Evolutionary conservation across 2,888 invertebrate genomes (phyloP), one percentile per base, ranked within the genome.

Genomic region (Agrotis puta): DNA sequence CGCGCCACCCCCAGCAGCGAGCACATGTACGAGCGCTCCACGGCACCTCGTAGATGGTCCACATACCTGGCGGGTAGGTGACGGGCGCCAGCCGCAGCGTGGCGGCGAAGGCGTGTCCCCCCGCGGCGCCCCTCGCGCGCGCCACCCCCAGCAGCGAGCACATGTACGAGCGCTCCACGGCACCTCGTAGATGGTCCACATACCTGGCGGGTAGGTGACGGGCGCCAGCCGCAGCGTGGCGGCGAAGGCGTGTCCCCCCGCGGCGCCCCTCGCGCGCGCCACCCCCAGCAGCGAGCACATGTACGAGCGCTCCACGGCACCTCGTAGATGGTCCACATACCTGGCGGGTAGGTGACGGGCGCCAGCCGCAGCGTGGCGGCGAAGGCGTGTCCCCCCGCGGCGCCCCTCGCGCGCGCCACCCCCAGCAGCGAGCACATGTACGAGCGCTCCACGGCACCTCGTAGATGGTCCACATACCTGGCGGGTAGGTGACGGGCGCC

Each of bases 401-500:
- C 99, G 0, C 99, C 99, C 39, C 99, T 96, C 80, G 98, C 97
- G 87, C 98, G 98, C 90, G 99, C 98, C 85, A 99, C 98, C 86
- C 98, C 97, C 65, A 99, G 98, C 82, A 99, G 96, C 92, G 99
- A 98, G 43, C 98, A 97, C 97, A 99, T 98, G 95, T 99, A 99
- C 0, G 97, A 97, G 88, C 98, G 98, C 94, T 99, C 99, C 81
- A 98, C 97, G 53, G n/a, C n/a, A n/a, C n/a, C n/a, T n/a, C n/a
- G n/a, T n/a, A n/a, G 11, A 2, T 39, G 39, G 11, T 39, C 2
- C 11, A 54, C n/a, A n/a, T n/a, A 56, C 56, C 56, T 14, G 56
- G 92, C 24, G 94, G 95, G 67, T 94, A 89, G 2, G 81, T 93
- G 22, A 97, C 97, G 57, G 97, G 97, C 85, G 97, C 96, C 83